Evolutionary conservation across 2,797 vertebrate species (phyloP), one percentile per base, ranked within the genome.

Genomic region (Scleropages formosus): DNA sequence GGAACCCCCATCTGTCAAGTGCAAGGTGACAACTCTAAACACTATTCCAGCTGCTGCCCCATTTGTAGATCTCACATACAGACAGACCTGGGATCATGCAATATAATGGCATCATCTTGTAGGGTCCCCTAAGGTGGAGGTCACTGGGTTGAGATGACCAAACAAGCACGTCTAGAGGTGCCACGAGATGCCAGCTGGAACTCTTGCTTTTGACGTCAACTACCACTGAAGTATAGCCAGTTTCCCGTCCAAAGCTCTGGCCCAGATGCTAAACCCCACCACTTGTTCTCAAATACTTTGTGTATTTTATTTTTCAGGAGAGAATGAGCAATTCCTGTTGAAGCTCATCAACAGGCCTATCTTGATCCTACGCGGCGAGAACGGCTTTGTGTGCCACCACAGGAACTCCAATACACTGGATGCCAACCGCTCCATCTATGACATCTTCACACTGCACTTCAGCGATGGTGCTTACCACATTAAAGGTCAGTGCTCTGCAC

Each of bases 301-400:
- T 20, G 49, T 8, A 24, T 22, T 39, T 31, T 0, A 4, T 75
- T 65, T 80, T 10, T 0, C 89, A 99, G 97, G 96, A 20, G 91
- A 95, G 81, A 95, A 96, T 0, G 96, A 98, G 77, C 91, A 94
- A 84, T 93, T 99, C 78, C 85, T 88, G 47, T 86, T 98, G 80
- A 98, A 97, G 85, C 90, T 98, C 64, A 96, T 98, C 84, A 99
- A 99, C 86, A 90, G 97, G 53, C 97, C 97, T 20, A 94, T 98
- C 84, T 83, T 98, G 87, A 97, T 98, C 85, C 92, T 99, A 74
- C 92, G 96, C 1, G 95, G 97, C 0, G 91, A 92, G 77, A 95
- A 97, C 0, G 97, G 97, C 61, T 99, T 96, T n/a, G 93, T 99
- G 80, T 95, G 96, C 84, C 93, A 94, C 86, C 96, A 96, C 82